Evolutionary conservation across 2,797 vertebrate genomes (phyloP), one percentile per base, ranked within the genome.

Genomic region (Gallinago solitaria): DNA sequence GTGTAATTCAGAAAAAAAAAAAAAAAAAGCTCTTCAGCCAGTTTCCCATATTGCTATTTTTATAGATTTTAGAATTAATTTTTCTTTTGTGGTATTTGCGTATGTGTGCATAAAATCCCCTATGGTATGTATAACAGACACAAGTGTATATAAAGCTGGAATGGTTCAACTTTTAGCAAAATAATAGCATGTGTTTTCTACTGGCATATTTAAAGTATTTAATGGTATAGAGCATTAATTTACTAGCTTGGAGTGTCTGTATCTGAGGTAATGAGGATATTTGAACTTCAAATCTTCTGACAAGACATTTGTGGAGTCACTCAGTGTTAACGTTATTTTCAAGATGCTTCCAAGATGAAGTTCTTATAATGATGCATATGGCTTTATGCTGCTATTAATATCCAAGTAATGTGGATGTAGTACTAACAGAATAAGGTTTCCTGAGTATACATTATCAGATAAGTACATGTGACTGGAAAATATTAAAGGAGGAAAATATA

Each of bases 141-240:
- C 50, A 41, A 83, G 10, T 14, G 11, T 30, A 47, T 43, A 70
- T 24, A 47, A 74, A 83, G 21, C 27, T 74, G 27, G n/a, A 92
- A 82, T 24, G 7, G 45, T 82, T 81, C 45, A 74, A 16, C 27
- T 82, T 91, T 18, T 12, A 77, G 23, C 24, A 69, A 92, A 83
- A 76, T 21, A 9, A 77, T 8, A 67, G 18, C 3, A 20, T 56
- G 30, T 56, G 39, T 56, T 86, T 89, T 65, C 77, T 43, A 93
- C 67, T 20, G 25, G n/a, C 33, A 57, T 27, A 19, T 67, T 87
- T 59, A 75, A 89, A 87, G 30, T 71, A 88, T 79, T 85, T 64
- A 87, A 76, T 85, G 76, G n/a, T 11, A 17, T 45, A 89, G 78
- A 87, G 21, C n/a, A 68, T 43, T 89, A 50, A 91, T 84, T 87